Percentiles rank a stretch among this genome's conserved stretches.
These are phyloP conservation scores for Mesocentrotus franciscanus DNA, from an alignment of 53 echinoderm and acorn worm species.

Conservation along the genomic window DNA sequence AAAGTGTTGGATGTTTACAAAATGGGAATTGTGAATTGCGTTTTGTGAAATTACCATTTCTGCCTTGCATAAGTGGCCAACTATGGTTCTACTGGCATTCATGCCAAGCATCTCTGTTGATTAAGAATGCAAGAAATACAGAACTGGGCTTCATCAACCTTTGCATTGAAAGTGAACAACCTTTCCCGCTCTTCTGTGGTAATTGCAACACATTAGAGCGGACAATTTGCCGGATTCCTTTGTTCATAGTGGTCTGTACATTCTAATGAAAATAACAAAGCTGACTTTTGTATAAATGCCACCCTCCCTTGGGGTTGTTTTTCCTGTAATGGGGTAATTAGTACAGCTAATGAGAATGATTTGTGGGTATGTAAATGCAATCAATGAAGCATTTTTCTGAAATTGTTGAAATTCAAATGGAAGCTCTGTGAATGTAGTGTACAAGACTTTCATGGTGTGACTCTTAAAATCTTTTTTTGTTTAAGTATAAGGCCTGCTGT, in stretches of 20 bases:
- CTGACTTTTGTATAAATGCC: not conserved
- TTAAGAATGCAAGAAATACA: not conserved
- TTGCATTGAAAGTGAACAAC: not conserved
- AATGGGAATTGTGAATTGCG: not conserved
- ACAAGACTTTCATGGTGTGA: too few relatives aligned
- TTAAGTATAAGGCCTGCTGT: too few relatives aligned
- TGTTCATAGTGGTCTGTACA: slow-evolving; percentile 5
- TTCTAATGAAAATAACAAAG: slow-evolving; percentile 22
- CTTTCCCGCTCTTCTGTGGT: not conserved
- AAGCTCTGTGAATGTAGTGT: not conserved
- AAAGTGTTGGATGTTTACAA: too few relatives aligned
- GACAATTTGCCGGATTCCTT: slow-evolving; percentile 9
- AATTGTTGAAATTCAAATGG: slow-evolving; percentile 6
- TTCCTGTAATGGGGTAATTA: slow-evolving; percentile 19
- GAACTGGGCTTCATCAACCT: not conserved
- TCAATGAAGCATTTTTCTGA: slow-evolving; percentile 3
- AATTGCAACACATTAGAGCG: not conserved
- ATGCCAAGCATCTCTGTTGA: not conserved
- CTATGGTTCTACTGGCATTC: not conserved
- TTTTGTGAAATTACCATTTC: not conserved
- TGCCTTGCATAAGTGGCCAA: not conserved
- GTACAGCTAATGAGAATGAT: not conserved
- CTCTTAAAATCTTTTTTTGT: too few relatives aligned
- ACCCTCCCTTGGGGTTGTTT: not conserved
- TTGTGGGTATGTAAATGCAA: slow-evolving; percentile 19